phyloP scores from a whole-genome alignment of 2,888 invertebrate genomes.

The Torymus aiolomorphi region DNA sequence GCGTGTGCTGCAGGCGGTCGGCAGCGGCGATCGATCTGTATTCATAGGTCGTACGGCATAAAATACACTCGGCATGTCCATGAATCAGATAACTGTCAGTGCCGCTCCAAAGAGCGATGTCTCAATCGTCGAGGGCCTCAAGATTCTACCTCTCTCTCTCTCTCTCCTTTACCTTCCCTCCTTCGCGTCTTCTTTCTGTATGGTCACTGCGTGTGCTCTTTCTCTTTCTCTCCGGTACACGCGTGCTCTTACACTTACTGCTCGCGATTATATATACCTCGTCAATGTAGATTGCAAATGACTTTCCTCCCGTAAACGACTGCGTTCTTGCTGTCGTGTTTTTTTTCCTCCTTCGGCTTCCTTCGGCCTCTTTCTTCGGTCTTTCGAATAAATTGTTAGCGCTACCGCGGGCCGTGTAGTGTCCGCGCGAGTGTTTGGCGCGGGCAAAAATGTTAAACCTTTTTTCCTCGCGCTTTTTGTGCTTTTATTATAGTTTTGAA shows the following conservation, averaged over 20 bases:
- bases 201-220: slow-evolving; percentile 11
- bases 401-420: slow-evolving; percentile 9
- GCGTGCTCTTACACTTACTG: slow-evolving; percentile 14
- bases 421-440: neutral
- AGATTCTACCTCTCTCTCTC: slow-evolving; percentile 55
- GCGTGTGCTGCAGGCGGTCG: slow-evolving; percentile 50
- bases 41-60: slow-evolving; percentile 76
- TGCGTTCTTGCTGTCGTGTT: slow-evolving; percentile 10
- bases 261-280: slow-evolving; percentile 36
- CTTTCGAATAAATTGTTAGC: slow-evolving; percentile 30
- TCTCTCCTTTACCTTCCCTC: slow-evolving; percentile 24
- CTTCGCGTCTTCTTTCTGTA: slow-evolving; percentile 2
- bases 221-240: neutral
- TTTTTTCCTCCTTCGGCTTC: neutral
- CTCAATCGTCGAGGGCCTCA: slow-evolving; percentile 70
- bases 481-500: slow-evolving; percentile 38
- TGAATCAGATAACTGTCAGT: slow-evolving; percentile 76
- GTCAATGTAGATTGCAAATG: slow-evolving; percentile 48
- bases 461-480: slow-evolving; percentile 22
- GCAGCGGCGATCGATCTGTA: slow-evolving; percentile 73
- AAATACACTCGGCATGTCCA: slow-evolving; percentile 76
- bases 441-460: slow-evolving; percentile 41
- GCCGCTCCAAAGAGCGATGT: slow-evolving; percentile 71
- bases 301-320: slow-evolving; percentile 38
- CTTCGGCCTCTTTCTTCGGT: neutral